Evolutionary conservation across 2,797 vertebrate species (phyloP), one percentile per base, ranked within the genome.

Genomic region (Sciaenops ocellatus): DNA sequence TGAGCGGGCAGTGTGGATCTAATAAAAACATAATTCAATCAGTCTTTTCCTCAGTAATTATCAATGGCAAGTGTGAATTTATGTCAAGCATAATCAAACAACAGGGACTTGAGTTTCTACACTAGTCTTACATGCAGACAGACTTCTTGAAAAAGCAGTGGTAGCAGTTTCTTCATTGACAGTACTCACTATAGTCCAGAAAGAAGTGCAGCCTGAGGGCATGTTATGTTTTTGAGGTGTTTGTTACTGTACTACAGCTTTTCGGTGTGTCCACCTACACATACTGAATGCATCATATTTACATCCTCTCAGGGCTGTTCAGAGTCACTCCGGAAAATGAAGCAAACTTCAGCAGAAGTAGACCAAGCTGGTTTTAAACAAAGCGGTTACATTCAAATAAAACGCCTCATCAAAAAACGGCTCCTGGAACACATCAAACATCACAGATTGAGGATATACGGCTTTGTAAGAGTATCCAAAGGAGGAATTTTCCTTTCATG

Each of bases 191-290:
- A 15, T n/a, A 54, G 76, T 73, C 76, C 69, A 54, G 59, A 67
- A 44, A 76, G 60, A 59, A 63, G 64, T 48, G 50, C 34, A 38
- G 69, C 84, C 80, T 18, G 18, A 38, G 69, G 85, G 70, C 54
- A 38, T 55, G 61, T 22, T 68, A 12, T 73, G 44, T 69, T 79
- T 70, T 38, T 1, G 17, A 77, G 51, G 73, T 42, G 30, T 75
- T 68, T 70, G 22, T 54, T 65, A 44, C 68, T 74, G 55, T 22
- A 63, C 51, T 54, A 28, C 59, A 73, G 64, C 72, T 69, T 38
- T 74, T 65, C 2, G 0, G 11, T 51, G 51, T 73, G 66, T 78
- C 83, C 80, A 76, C 79, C 80, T 80, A 83, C 84, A 78, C 52
- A 5, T 10, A 22, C 34, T 47, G 48, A 70, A 47, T 34, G 60